phyloP scores from a whole-genome alignment of 2,113 vertebrate genomes.

The Nothobranchius furzeri region DNA sequence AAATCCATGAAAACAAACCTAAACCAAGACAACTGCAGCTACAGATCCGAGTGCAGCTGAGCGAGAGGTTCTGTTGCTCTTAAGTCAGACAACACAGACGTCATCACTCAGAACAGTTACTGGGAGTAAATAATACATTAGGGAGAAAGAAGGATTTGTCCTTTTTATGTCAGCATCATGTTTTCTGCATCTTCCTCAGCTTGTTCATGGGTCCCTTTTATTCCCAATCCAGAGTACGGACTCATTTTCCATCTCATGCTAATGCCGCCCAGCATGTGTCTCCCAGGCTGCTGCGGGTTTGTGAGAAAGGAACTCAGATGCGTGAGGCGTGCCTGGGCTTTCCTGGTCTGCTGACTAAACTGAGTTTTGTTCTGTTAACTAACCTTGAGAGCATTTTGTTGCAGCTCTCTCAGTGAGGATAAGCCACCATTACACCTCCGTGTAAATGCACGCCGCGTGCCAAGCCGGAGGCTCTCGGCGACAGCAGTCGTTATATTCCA shows the following conservation, averaged over 20 bases:
- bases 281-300: constrained; percentile 39
- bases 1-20: no score
- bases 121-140: neutral
- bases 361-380: constrained; percentile 50
- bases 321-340: constrained; percentile 34
- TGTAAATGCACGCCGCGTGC: constrained; percentile 18
- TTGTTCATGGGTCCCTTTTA: constrained; percentile 13
- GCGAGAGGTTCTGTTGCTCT: no score
- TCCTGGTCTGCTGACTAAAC: constrained; percentile 49
- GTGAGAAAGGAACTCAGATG: constrained; percentile 48
- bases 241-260: constrained; percentile 27
- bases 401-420: constrained; percentile 34
- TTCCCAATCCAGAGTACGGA: constrained; percentile 22
- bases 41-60: no score
- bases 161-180: neutral
- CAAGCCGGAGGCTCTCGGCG: constrained; percentile 16
- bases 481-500: constrained; percentile 34
- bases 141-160: neutral
- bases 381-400: constrained; percentile 30
- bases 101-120: no score
- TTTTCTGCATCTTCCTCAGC: constrained; percentile 15
- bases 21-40: no score
- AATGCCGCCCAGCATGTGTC: constrained; percentile 31
- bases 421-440: constrained; percentile 47
- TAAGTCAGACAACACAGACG: no score